Base-by-base conservation (phyloP, 1,140 invertebrate species). In the Penaeus vannamei region DNA sequence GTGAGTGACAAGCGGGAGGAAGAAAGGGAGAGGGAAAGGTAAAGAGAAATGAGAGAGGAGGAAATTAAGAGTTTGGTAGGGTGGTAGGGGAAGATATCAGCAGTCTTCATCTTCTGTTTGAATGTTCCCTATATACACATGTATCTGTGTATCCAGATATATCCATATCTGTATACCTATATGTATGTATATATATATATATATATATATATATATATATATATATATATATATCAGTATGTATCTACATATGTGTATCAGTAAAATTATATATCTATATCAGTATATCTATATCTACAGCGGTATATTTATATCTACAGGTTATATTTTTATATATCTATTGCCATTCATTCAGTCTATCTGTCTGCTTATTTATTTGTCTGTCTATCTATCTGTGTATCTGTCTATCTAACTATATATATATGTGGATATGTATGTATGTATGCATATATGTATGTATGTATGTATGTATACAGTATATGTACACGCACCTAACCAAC, bases 171-270 rank as follows among this genome's bases (percentile, higher is more conserved):
- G 17, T 53, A 53, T 53, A 53, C 14, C 0, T 53, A 10, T 53
- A 53, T 53, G 1, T 53, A 53, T 53, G 14, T 53, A 46, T 46
- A 46, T 46, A 46, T 46, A 46, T 46, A 46, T 22, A n/a, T 69
- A 69, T 69, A 69, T 69, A 69, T 69, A 69, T 69, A 69, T 69
- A 69, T 69, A 69, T 69, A 69, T 69, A 69, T 69, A 69, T 69
- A 69, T 69, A 69, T 69, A 69, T 69, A 69, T 69, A 69, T 69
- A 69, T 69, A 69, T 69, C 12, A 17, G 20, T 22, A 69, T 69
- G 20, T 69, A 69, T 69, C 12, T 69, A 69, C 20, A 69, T 69
- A 69, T 69, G 20, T 69, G 20, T 22, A 29, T 69, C 8, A 2
- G 62, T 64, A n/a, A 22, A 26, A 69, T 20, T 69, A 26, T 26